A percentile compares a stretch with the other conserved stretches of the same genome.
Conservation (phyloP, 2,797 vertebrate species). For the Adrianichthys oophorus region DNA sequence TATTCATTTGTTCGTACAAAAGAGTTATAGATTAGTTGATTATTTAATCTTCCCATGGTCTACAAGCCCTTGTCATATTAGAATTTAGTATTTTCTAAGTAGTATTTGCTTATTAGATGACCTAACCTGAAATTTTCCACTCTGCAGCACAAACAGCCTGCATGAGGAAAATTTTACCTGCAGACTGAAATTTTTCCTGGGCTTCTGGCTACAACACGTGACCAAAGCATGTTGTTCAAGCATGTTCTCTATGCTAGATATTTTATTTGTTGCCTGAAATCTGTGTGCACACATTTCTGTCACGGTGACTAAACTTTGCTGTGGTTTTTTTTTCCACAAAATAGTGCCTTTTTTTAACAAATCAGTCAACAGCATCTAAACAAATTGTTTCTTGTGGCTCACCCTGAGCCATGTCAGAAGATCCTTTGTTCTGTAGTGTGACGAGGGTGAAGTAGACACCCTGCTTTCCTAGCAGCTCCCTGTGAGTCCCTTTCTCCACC, state of each 20-base stretch:
- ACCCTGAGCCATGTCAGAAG: constrained; percentile 56
- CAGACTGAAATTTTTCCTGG: background rate
- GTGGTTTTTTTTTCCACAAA: background rate
- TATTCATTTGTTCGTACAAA: background rate
- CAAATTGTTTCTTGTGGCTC: background rate
- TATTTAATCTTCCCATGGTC: too few relatives aligned
- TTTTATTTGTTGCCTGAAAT: too few relatives aligned
- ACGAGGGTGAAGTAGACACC: constrained; percentile 84
- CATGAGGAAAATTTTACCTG: too few relatives aligned
- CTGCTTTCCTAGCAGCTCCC: constrained; percentile 72
- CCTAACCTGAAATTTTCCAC: background rate
- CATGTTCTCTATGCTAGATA: background rate
- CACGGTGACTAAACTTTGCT: background rate
- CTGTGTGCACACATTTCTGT: background rate
- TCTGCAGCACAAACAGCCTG: too few relatives aligned
- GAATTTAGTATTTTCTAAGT: too few relatives aligned
- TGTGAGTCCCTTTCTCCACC: constrained; percentile 80
- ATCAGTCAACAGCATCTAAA: background rate
- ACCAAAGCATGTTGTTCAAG: background rate
- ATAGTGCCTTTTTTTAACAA: background rate
- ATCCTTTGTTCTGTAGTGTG: constrained; percentile 78
- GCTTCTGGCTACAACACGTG: background rate
- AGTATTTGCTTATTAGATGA: too few relatives aligned
- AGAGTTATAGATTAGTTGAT: background rate
- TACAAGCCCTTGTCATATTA: background rate